Evolutionary conservation across 2,888 invertebrate species (phyloP), one percentile per base, ranked within the genome.

Genomic region (Drosophila melanocephala): DNA sequence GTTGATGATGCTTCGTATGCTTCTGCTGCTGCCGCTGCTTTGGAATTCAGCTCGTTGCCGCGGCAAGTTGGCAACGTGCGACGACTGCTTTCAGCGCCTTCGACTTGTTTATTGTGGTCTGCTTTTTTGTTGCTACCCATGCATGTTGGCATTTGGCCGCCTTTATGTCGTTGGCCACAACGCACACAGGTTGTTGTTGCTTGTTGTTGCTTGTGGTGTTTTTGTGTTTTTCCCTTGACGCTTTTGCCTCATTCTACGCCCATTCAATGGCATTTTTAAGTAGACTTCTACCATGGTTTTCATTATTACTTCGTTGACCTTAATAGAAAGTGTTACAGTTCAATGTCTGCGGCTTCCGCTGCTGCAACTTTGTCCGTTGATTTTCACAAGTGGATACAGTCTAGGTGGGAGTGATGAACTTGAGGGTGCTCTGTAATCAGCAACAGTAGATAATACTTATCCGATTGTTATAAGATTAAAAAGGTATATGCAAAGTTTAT

Each of bases 311-410:
- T 75, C 56, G 55, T 52, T 90, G 87, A 79, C 90, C 90, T 42
- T 69, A 90, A 90, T 89, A 79, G 89, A 89, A 89, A 89, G 91
- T 89, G 89, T 91, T 89, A 89, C 89, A 89, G 91, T 89, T 89
- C 91, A 90, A 88, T 91, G 89, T 90, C 79, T 87, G 80, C 52
- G 39, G 68, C 86, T 74, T 81, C 79, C 82, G 79, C 26, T 51
- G 78, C 47, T 52, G 42, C 71, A 56, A 59, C 44, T 14, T 32
- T 26, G 39, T 71, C n/a, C 12, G 70, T 70, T 51, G 51, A 32
- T 37, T 44, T 58, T 19, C 52, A 39, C 44, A 52, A 60, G 33
- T 56, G 73, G 26, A 9, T 30, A 22, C 47, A 14, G 50, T 19
- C 9, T 37, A 10, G 2, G 1, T 26, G 16, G 35, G 4, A n/a